Percentiles rank a stretch among this genome's conserved stretches.
Evolutionary conservation across 2,113 vertebrate species (phyloP).

Genomic region (Brevimyrus niger): DNA sequence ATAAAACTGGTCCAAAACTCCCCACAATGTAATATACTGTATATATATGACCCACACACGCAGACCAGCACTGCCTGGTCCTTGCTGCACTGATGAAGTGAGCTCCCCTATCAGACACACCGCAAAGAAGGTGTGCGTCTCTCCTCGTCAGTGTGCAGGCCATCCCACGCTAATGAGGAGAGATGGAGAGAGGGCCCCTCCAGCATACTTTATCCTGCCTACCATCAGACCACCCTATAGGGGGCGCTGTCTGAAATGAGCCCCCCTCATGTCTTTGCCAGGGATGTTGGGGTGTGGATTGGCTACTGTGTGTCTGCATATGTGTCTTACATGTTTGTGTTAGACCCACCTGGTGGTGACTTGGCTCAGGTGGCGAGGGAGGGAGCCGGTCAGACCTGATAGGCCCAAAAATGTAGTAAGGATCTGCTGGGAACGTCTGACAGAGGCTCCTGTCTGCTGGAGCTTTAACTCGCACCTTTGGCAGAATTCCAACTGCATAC

Average conservation of each 20-base stretch:
- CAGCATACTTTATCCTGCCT: background rate
- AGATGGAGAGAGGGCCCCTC: background rate
- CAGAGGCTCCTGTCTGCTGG: too few relatives aligned
- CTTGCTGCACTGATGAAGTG: background rate
- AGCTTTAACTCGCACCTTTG: too few relatives aligned
- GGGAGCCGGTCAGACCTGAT: too few relatives aligned
- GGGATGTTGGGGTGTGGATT: background rate
- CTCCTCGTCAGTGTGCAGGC: background rate
- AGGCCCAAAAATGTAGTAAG: too few relatives aligned
- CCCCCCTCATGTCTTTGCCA: background rate
- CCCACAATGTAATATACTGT: background rate
- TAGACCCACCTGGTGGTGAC: too few relatives aligned
- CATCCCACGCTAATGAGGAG: background rate
- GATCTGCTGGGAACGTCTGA: too few relatives aligned
- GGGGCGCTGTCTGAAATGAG: background rate
- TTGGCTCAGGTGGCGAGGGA: too few relatives aligned
- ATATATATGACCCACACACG: background rate
- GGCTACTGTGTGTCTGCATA: background rate
- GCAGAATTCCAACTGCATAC: too few relatives aligned
- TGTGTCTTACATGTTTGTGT: background rate
- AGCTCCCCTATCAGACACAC: conserved; percentile 25
- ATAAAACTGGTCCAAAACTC: background rate
- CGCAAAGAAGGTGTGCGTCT: conserved; percentile 1
- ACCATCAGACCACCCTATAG: background rate
- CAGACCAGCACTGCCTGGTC: background rate